Evolutionary conservation across 2,113 vertebrate species (phyloP).

Genomic region (Rhinichthys klamathensis): DNA sequence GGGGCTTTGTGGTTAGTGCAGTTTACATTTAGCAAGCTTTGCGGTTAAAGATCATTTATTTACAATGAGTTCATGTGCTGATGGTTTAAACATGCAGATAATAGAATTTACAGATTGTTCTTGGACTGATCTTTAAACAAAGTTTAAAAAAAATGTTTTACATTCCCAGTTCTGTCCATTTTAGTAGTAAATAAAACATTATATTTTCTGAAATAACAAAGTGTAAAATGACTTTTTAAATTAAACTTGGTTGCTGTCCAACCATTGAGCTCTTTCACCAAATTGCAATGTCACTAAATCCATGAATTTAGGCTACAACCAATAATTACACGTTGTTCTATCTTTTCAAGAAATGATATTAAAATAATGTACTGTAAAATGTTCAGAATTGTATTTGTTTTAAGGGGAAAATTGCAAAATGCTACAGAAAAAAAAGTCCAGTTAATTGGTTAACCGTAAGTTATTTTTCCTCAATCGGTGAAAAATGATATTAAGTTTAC

Average conservation of each 20-base stretch:
- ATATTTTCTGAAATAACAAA: background rate
- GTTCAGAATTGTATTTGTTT: background rate
- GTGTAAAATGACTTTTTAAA: background rate
- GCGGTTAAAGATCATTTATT: background rate
- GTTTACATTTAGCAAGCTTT: background rate
- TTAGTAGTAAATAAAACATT: background rate
- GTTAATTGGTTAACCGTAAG: too few species aligned
- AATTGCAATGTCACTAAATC: too few species aligned
- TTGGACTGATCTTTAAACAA: background rate
- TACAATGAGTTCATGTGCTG: background rate
- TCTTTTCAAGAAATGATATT: background rate
- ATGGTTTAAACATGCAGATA: background rate
- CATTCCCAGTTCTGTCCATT: background rate
- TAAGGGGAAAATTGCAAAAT: background rate
- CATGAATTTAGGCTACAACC: too few species aligned
- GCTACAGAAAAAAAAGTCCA: too few species aligned
- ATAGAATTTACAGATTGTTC: background rate
- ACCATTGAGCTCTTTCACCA: background rate
- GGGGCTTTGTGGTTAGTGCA: slow-evolving; percentile 5
- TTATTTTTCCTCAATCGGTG: too few species aligned
- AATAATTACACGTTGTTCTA: background rate
- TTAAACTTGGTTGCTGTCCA: background rate
- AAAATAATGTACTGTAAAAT: background rate
- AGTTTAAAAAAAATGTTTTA: too few species aligned
- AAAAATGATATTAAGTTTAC: background rate